phyloP scores from a whole-genome alignment of 2,797 vertebrate genomes.

The Manis javanica region DNA sequence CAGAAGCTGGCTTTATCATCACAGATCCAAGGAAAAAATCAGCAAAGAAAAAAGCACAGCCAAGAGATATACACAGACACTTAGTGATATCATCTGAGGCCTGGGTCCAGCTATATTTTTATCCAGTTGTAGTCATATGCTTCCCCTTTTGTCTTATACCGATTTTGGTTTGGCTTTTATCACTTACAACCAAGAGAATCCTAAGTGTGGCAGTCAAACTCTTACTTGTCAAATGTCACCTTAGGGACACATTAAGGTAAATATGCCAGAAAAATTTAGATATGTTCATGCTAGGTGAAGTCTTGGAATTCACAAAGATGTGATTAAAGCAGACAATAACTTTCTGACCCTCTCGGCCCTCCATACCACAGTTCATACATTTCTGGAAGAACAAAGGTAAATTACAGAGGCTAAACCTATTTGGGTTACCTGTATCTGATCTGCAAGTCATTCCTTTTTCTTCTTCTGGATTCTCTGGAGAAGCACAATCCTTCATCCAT shows the following conservation, averaged over 20 bases:
- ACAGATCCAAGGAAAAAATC: not conserved
- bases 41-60: slow-evolving; percentile 12
- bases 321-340: not conserved
- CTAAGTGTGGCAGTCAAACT: not conserved
- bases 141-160: not conserved
- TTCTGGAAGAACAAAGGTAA: not conserved
- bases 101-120: not conserved
- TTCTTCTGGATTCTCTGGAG: not conserved
- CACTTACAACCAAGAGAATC: not conserved
- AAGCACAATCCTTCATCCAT: not conserved
- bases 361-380: not conserved
- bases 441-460: not conserved
- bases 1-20: not conserved
- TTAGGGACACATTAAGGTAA: not conserved
- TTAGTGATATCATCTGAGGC: not conserved
- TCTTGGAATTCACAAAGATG: slow-evolving; percentile 3
- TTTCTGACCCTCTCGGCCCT: not conserved
- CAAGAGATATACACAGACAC: not conserved
- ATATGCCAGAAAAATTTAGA: not conserved
- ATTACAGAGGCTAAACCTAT: not conserved
- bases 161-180: slow-evolving; percentile 5
- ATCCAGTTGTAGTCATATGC: not conserved
- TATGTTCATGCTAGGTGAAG: not conserved
- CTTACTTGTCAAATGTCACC: slow-evolving; percentile 40
- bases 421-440: not conserved